These are phyloP conservation scores for Myrmecophaga tridactyla DNA, from an alignment of 2,113 vertebrate genomes.

Conservation along the genomic window DNA sequence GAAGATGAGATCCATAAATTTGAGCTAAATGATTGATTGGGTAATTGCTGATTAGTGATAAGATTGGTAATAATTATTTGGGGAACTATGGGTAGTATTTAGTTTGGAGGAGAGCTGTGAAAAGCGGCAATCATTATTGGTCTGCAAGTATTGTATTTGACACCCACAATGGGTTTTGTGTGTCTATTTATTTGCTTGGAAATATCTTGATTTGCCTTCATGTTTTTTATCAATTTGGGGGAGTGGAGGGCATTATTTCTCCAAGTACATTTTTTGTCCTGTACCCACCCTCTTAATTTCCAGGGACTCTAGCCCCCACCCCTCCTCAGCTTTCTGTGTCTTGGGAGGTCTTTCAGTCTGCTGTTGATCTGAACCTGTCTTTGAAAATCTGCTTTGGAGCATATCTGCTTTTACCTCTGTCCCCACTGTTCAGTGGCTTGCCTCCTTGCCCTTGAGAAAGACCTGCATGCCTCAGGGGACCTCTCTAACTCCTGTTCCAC, in stretches of 20 bases:
- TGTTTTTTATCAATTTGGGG: not conserved
- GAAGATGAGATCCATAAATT: not conserved
- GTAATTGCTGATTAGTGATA: not conserved
- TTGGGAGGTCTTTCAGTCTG: not conserved
- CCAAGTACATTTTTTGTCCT: too few relatives aligned
- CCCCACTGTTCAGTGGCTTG: not conserved
- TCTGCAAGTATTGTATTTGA: not conserved
- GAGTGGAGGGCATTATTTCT: not conserved
- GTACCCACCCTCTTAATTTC: not conserved
- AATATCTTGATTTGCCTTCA: conserved; percentile 18
- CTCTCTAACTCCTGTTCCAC: not conserved
- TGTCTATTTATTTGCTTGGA: not conserved
- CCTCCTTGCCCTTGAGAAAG: not conserved
- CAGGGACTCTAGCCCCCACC: not conserved
- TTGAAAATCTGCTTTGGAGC: not conserved
- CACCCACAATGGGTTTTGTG: not conserved
- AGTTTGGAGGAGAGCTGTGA: conserved; percentile 6
- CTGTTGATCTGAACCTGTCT: not conserved
- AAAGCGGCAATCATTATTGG: not conserved
- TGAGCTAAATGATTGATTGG: not conserved
- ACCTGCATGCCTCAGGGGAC: not conserved
- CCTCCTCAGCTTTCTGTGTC: not conserved
- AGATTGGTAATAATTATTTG: not conserved
- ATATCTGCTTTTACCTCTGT: not conserved
- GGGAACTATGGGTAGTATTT: not conserved